Evolutionary conservation across 1,140 invertebrate genomes (phyloP).

Genomic region (Zaprionus africanus): DNA sequence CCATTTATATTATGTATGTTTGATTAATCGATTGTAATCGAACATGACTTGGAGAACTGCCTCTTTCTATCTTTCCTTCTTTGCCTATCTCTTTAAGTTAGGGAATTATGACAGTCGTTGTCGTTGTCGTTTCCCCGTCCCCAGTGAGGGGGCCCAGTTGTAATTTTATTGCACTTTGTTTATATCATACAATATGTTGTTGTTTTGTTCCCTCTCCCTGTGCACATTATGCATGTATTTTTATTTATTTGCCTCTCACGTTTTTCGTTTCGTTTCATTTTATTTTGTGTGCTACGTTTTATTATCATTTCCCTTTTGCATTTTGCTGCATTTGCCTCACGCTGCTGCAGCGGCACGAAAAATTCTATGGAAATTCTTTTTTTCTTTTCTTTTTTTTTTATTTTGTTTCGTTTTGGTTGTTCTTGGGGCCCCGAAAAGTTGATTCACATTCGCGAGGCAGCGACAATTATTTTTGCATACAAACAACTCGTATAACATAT

Average conservation of each 20-base stretch:
- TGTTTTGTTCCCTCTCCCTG: conserved; percentile 13
- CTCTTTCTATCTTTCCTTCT: no score
- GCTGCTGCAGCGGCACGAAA: conserved; percentile 45
- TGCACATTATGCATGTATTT: conserved; percentile 61
- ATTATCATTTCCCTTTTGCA: conserved; percentile 35
- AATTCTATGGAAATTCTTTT: conserved; percentile 62
- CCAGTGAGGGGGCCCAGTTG: conserved; percentile 6
- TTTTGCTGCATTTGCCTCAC: conserved; percentile 59
- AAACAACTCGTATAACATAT: conserved; percentile 19
- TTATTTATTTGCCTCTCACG: conserved; percentile 75
- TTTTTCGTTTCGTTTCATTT: conserved; percentile 47
- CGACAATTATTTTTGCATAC: conserved; percentile 63
- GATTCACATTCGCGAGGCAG: conserved; percentile 56
- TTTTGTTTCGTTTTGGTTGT: conserved; percentile 7
- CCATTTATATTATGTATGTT: no score
- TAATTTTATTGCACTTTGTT: conserved; percentile 70
- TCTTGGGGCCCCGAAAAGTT: conserved; percentile 42
- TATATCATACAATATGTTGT: conserved; percentile 51
- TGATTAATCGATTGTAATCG: no score
- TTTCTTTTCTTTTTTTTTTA: background rate
- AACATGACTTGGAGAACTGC: no score
- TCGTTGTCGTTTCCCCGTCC: background rate
- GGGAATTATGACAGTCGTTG: conserved; percentile 12
- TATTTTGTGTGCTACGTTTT: conserved; percentile 16
- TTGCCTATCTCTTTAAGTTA: background rate